Conservation (phyloP, 2,888 invertebrate species). For the Hemaris fuciformis region DNA sequence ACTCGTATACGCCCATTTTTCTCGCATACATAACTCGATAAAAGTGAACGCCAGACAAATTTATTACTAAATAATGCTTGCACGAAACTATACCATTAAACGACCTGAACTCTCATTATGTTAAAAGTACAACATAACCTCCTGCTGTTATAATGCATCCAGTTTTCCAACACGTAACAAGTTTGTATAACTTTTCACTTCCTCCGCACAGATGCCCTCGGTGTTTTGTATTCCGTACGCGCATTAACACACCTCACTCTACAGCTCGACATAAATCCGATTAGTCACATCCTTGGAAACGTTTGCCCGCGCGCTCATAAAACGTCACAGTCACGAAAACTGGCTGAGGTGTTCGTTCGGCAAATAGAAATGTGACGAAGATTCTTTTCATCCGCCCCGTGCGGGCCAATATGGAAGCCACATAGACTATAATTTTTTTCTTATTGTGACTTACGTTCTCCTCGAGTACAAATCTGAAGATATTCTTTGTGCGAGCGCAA, state of each 20-base stretch:
- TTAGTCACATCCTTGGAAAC: conserved; percentile 24
- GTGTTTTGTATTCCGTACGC: conserved; percentile 37
- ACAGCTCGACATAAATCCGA: conserved; percentile 29
- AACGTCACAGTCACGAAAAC: conserved; percentile 25
- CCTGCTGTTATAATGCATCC: not conserved
- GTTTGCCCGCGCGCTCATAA: conserved; percentile 24
- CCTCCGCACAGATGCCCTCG: conserved; percentile 35
- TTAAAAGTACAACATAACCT: conserved; percentile 7
- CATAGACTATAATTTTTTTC: conserved; percentile 53
- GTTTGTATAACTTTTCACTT: conserved; percentile 41
- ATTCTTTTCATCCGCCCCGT: conserved; percentile 36
- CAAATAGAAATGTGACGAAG: conserved; percentile 42
- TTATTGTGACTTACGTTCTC: conserved; percentile 44
- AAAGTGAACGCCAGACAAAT: not conserved
- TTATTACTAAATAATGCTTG: conserved; percentile 16
- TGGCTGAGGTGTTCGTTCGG: conserved; percentile 35
- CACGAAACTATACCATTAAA: conserved; percentile 12
- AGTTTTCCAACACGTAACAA: conserved; percentile 38
- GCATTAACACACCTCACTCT: conserved; percentile 22
- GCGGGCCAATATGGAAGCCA: conserved; percentile 37
- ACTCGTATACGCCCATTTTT: not conserved
- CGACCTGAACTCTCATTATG: conserved; percentile 19
- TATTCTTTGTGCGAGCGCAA: conserved; percentile 41
- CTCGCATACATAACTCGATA: not conserved
- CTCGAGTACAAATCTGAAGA: conserved; percentile 37